A percentile compares a stretch with the other conserved stretches of the same genome.
Conservation (phyloP, 1,140 invertebrate genomes). For the Scaptomyza pallida region DNA sequence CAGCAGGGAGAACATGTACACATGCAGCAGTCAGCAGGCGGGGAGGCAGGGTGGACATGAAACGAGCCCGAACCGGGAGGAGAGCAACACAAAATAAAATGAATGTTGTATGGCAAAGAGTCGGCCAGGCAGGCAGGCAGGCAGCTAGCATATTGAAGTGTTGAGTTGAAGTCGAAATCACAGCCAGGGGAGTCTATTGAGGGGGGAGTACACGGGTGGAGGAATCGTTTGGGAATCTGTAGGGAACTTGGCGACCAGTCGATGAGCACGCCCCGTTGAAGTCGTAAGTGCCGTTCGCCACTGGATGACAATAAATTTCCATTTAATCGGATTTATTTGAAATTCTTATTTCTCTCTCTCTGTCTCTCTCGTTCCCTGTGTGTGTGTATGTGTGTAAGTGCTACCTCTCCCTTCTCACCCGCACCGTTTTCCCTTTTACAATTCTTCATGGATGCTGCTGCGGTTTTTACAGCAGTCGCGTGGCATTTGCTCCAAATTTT, state of each 20-base stretch:
- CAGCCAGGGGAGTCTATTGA: constrained; percentile 5
- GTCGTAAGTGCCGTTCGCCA: constrained; percentile 80
- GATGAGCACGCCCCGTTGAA: constrained; percentile 79
- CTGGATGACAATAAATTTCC: constrained; percentile 82
- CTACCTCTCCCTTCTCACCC: constrained; percentile 9
- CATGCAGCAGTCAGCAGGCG: not conserved
- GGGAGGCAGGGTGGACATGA: not conserved
- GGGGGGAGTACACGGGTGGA: constrained; percentile 4
- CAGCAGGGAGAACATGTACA: constrained; percentile 49
- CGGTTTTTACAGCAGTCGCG: constrained; percentile 59
- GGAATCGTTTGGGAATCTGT: constrained; percentile 28
- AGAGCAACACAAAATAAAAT: constrained; percentile 69
- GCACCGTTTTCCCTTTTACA: not conserved
- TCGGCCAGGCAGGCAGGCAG: constrained; percentile 13
- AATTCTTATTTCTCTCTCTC: constrained; percentile 72
- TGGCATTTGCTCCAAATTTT: constrained; percentile 53
- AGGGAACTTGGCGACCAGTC: constrained; percentile 53
- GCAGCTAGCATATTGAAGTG: constrained; percentile 78
- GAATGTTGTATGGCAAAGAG: constrained; percentile 70
- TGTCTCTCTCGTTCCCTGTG: not conserved
- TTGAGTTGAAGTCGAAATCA: constrained; percentile 70
- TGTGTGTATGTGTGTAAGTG: constrained; percentile 21
- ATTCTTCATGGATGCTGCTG: constrained; percentile 42
- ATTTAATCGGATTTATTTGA: constrained; percentile 83
- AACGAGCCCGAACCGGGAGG: not conserved